Conservation (phyloP, 23 tunicate genomes). For the Ciona savignyi region DNA sequence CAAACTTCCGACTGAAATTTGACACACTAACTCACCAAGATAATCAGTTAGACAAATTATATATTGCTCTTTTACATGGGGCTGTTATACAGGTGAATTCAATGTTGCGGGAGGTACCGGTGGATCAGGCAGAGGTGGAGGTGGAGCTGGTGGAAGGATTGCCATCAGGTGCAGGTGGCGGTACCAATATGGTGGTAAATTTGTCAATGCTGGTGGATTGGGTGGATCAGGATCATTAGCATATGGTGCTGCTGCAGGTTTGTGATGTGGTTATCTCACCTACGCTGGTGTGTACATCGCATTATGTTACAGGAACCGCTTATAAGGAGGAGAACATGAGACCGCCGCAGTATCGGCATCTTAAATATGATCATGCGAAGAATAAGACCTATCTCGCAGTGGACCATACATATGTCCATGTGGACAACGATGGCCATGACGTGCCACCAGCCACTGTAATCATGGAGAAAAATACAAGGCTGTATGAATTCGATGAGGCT, state of each 20-base stretch:
- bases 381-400: constrained; percentile 17
- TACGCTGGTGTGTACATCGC: not conserved
- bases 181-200: constrained; percentile 21
- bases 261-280: not conserved
- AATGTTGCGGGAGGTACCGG: constrained; percentile 17
- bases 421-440: constrained; percentile 18
- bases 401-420: constrained; percentile 22
- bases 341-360: constrained; percentile 18
- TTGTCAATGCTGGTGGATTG: constrained; percentile 12
- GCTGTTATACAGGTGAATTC: constrained; percentile 19
- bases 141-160: constrained; percentile 27
- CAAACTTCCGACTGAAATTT: too few species aligned
- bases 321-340: constrained; percentile 21
- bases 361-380: constrained; percentile 8
- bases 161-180: constrained; percentile 17
- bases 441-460: constrained; percentile 26
- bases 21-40: too few species aligned
- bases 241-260: constrained; percentile 27
- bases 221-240: constrained; percentile 6
- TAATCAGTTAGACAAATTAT: too few species aligned
- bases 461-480: constrained; percentile 10
- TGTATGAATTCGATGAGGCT: constrained; percentile 26
- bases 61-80: too few species aligned
- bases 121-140: constrained; percentile 13
- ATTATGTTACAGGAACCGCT: constrained; percentile 15